Conservation (phyloP, 1,140 invertebrate species). For the Octopus bimaculoides region DNA sequence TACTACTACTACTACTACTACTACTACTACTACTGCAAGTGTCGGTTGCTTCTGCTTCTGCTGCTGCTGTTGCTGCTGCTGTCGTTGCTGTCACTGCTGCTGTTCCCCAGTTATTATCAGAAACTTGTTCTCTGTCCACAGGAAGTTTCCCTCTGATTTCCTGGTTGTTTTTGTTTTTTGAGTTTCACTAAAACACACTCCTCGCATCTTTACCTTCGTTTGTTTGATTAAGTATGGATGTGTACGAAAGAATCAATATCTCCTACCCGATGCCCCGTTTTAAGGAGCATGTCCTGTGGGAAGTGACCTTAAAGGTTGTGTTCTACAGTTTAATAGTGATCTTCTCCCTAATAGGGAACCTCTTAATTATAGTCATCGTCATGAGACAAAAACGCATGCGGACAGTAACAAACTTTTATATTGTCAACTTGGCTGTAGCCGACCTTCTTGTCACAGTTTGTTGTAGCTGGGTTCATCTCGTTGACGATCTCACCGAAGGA, state of each 20-base stretch:
- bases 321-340: slow-evolving; percentile 45
- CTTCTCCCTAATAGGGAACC: slow-evolving; percentile 39
- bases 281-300: slow-evolving; percentile 27
- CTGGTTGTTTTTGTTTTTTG: no score
- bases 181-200: no score
- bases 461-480: slow-evolving; percentile 59
- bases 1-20: no score
- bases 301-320: slow-evolving; percentile 44
- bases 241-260: slow-evolving; percentile 18
- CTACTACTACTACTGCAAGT: no score
- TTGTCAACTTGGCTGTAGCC: slow-evolving; percentile 48
- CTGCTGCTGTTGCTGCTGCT: no score
- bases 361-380: slow-evolving; percentile 37
- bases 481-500: slow-evolving; percentile 41
- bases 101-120: no score
- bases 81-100: no score
- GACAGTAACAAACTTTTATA: slow-evolving; percentile 46
- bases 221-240: background rate
- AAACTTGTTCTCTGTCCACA: no score
- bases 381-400: slow-evolving; percentile 35
- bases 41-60: no score
- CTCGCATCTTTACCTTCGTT: no score
- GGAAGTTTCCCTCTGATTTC: no score
- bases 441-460: slow-evolving; percentile 55
- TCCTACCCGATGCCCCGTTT: slow-evolving; percentile 17